Base-by-base conservation (phyloP, 2,888 invertebrate species). In the Trimorus sp. region DNA sequence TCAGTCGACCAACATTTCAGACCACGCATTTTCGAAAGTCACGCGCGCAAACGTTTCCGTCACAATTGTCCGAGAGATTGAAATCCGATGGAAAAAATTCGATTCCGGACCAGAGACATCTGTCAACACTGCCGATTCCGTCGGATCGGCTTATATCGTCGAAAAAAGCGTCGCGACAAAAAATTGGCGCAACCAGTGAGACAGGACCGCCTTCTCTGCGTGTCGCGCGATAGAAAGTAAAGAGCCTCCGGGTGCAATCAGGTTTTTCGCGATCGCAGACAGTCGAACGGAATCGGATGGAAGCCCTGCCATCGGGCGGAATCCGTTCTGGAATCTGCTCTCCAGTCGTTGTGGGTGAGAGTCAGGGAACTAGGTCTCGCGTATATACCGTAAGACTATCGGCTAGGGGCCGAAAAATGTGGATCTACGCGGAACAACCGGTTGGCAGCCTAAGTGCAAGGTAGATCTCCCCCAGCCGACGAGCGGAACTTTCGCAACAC, bases 341-440 rank as follows among this genome's bases (percentile, higher is more conserved):
- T 85, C 85, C 80, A 74, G 81, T 77, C 82, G 84, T 85, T 85
- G 87, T 85, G 87, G 86, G 87, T 87, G 87, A 87, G 87, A 87
- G 86, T 83, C 85, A 82, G 84, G 83, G 83, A 87, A 87, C 84
- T 87, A 83, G 87, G 86, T 84, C 87, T 87, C 83, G 85, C 65
- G 62, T 76, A 81, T 84, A 85, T 83, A 79, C 83, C 69, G 82
- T 82, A 85, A 86, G 86, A 85, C 83, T 85, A 87, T 85, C 86
- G 84, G 84, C 85, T 86, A 81, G 71, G 75, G 60, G 68, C 51
- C 42, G 68, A 75, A 75, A 66, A 75, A 75, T 75, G 75, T 66
- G 66, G 75, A 68, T 75, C 68, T 75, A 68, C 59, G 59, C 75
- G 66, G 75, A 68, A 68, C 75, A 66, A 74, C 56, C 48, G 63